phyloP scores from a whole-genome alignment of 2,888 invertebrate genomes.

The Labia minor region DNA sequence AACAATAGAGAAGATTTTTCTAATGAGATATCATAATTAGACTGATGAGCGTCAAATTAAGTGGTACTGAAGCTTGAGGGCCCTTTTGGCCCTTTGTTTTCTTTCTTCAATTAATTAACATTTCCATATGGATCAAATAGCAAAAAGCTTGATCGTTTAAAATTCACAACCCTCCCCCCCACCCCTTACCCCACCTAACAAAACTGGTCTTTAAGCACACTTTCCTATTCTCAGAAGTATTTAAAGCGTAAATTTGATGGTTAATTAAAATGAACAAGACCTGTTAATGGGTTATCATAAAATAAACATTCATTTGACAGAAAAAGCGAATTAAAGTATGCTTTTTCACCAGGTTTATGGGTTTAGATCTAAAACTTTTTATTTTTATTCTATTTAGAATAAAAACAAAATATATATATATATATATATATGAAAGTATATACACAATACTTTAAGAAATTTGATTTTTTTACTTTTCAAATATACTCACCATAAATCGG shows the following conservation, averaged over 20 bases:
- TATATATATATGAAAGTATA: too few species aligned
- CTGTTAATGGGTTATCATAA: neutral
- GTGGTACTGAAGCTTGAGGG: neutral
- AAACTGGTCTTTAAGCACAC: too few species aligned
- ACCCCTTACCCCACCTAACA: too few species aligned
- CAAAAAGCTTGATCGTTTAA: too few species aligned
- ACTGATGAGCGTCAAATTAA: neutral
- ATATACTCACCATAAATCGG: too few species aligned
- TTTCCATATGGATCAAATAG: neutral
- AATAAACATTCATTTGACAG: neutral
- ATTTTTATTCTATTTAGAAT: neutral
- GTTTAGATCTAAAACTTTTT: neutral
- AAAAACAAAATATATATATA: too few species aligned
- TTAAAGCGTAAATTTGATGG: constrained; percentile 8
- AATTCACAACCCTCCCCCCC: too few species aligned
- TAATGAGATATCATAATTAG: constrained; percentile 1
- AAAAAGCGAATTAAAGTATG: neutral
- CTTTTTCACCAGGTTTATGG: neutral
- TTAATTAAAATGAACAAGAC: constrained; percentile 2
- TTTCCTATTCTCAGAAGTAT: constrained; percentile 1
- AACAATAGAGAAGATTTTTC: neutral
- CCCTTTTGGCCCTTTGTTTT: neutral
- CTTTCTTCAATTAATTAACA: neutral
- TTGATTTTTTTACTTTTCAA: too few species aligned
- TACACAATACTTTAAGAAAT: too few species aligned